Evolutionary conservation across 2,888 invertebrate genomes (phyloP).

Genomic region (Cephus nigrinus): DNA sequence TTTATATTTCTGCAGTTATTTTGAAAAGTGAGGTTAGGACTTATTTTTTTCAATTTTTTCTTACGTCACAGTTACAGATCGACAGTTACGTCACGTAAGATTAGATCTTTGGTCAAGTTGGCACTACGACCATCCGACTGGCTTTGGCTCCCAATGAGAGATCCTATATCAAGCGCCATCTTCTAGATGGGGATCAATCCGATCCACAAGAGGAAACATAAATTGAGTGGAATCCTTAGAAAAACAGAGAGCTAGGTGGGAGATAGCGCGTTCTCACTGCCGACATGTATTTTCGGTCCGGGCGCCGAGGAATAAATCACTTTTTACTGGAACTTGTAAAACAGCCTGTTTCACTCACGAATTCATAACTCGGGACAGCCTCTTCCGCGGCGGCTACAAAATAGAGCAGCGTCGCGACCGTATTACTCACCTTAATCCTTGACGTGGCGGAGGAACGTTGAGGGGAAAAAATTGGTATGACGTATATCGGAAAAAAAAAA

Average conservation of each 20-base stretch:
- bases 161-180: neutral
- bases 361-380: conserved; percentile 2
- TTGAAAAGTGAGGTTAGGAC: neutral
- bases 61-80: neutral
- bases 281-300: conserved; percentile 5
- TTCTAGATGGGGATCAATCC: conserved; percentile 20
- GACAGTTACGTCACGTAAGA: neutral
- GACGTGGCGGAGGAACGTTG: neutral
- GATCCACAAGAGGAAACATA: conserved; percentile 36
- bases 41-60: neutral
- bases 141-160: neutral
- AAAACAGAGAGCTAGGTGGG: conserved; percentile 25
- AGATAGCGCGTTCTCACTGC: conserved; percentile 13
- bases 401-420: neutral
- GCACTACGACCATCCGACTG: neutral
- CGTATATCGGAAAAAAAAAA: neutral
- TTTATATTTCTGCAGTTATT: neutral
- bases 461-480: neutral
- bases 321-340: conserved; percentile 27
- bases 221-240: conserved; percentile 39
- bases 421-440: neutral
- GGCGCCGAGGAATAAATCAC: conserved; percentile 34
- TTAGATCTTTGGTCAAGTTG: neutral
- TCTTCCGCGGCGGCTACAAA: conserved; percentile 1
- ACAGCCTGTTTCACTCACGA: conserved; percentile 6